A percentile compares a stretch with the other conserved stretches of the same genome.
phyloP scores from a whole-genome alignment of 2,888 invertebrate genomes.

The Chloromyia formosa region DNA sequence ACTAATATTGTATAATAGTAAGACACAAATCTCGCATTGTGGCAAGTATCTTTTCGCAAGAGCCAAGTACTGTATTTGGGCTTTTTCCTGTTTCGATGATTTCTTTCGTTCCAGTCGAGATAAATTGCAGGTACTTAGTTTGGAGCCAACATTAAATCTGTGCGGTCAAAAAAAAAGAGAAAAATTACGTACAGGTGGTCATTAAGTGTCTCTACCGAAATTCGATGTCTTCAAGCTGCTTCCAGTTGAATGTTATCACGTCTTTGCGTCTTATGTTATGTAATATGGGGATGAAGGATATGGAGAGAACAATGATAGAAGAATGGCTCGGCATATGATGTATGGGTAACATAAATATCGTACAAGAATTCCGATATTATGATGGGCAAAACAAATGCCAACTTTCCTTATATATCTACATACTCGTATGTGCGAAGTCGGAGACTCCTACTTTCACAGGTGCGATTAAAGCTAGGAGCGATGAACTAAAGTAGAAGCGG shows the following conservation, averaged over 20 bases:
- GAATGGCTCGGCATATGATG: constrained; percentile 15
- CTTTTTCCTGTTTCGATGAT: constrained; percentile 32
- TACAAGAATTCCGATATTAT: too few relatives aligned
- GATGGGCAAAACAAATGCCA: too few relatives aligned
- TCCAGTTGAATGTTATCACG: not conserved
- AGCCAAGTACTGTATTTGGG: not conserved
- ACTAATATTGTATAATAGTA: too few relatives aligned
- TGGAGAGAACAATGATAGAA: not conserved
- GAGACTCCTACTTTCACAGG: too few relatives aligned
- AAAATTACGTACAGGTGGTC: constrained; percentile 47
- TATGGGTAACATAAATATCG: constrained; percentile 9
- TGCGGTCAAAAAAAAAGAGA: constrained; percentile 38
- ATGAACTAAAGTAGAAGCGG: too few relatives aligned
- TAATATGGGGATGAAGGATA: not conserved
- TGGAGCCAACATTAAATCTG: constrained; percentile 47
- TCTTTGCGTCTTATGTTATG: not conserved
- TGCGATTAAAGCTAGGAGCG: too few relatives aligned
- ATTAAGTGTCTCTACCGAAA: constrained; percentile 43
- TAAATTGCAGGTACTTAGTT: constrained; percentile 42
- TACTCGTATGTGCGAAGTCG: too few relatives aligned
- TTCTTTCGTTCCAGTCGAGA: not conserved
- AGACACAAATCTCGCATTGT: too few relatives aligned
- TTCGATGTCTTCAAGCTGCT: constrained; percentile 29
- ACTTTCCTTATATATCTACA: too few relatives aligned
- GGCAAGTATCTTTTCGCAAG: not conserved